These are phyloP conservation scores for Nemopilema nomurai DNA, from an alignment of 30 jellyfish, hydroid and myxozoan species.

Conservation along the genomic window DNA sequence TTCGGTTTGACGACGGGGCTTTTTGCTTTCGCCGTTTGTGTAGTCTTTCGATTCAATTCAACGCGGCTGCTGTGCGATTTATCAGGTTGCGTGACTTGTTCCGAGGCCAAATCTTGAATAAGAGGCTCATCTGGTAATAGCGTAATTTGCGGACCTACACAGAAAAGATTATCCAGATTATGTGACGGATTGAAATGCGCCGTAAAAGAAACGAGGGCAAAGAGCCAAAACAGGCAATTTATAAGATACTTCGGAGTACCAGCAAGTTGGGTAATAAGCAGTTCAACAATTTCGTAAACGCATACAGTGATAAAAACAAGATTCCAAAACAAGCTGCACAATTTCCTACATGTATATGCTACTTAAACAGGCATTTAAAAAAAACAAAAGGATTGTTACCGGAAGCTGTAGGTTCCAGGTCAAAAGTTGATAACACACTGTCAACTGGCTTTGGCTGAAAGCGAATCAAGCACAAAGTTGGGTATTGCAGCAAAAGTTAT, in stretches of 20 bases:
- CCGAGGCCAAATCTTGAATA: neutral
- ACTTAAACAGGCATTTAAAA: too few species aligned
- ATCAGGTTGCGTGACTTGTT: neutral
- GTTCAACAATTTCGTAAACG: too few species aligned
- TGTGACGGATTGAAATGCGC: too few species aligned
- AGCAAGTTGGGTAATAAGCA: too few species aligned
- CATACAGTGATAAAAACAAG: too few species aligned
- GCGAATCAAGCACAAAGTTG: neutral
- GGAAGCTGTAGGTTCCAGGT: neutral
- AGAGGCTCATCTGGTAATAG: slow-evolving; percentile 62
- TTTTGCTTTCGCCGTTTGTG: neutral
- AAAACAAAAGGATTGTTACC: neutral
- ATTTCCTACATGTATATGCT: too few species aligned
- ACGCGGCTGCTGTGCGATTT: neutral
- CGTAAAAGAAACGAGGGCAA: neutral
- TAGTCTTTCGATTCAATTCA: neutral
- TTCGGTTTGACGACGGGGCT: slow-evolving; percentile 1
- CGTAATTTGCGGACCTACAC: slow-evolving; percentile 55
- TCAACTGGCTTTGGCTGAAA: neutral
- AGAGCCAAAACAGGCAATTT: neutral
- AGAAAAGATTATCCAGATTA: neutral
- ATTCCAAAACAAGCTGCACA: too few species aligned
- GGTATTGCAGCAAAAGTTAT: neutral
- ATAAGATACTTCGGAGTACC: too few species aligned
- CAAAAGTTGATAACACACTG: neutral